Percentiles rank a stretch among this genome's conserved stretches.
Evolutionary conservation across 2,113 vertebrate species (phyloP).

Genomic region (Labeo catla): DNA sequence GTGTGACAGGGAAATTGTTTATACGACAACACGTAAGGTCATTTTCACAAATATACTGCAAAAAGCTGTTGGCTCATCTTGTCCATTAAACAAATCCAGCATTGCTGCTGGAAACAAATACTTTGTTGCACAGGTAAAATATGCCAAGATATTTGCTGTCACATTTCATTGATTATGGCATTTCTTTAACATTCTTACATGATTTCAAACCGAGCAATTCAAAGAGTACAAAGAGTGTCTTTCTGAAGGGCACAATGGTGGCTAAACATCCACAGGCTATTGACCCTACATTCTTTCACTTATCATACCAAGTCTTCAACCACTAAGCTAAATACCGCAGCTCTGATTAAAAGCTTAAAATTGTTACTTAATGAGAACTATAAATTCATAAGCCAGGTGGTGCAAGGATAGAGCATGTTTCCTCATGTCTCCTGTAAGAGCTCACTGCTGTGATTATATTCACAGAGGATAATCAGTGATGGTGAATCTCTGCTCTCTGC

Average conservation of each 20-base stretch:
- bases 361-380: background rate
- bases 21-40: background rate
- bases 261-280: background rate
- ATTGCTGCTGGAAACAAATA: too few relatives aligned
- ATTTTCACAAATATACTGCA: background rate
- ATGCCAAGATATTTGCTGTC: background rate
- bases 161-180: background rate
- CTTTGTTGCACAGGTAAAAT: too few relatives aligned
- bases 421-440: conserved; percentile 2
- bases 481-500: background rate
- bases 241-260: background rate
- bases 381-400: conserved; percentile 1
- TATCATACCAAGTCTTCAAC: background rate
- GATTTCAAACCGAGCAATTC: too few relatives aligned
- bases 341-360: background rate
- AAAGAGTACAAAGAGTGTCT: background rate
- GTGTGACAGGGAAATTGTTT: background rate
- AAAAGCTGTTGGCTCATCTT: background rate
- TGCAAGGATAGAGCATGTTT: background rate
- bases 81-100: too few relatives aligned
- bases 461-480: conserved; percentile 16
- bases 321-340: background rate
- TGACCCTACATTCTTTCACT: background rate
- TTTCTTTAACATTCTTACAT: background rate
- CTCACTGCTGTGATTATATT: background rate